Percentiles rank a stretch among this genome's conserved stretches.
phyloP scores from a whole-genome alignment of 2,113 vertebrate genomes.

The Pycnonotus jocosus region DNA sequence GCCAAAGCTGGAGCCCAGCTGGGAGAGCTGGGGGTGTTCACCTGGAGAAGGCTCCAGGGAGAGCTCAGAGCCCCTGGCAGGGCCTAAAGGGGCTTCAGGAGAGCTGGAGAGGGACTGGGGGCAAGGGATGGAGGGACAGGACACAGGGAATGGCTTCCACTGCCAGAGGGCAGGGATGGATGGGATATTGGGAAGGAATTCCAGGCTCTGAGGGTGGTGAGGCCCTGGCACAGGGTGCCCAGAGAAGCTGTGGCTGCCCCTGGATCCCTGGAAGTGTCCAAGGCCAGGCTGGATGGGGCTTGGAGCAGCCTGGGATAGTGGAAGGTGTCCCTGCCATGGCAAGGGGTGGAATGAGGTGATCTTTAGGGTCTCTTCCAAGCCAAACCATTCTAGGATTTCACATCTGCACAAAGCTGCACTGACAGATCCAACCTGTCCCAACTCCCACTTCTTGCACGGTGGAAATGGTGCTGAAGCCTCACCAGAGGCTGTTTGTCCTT shows the following conservation, averaged over 20 bases:
- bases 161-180: background rate
- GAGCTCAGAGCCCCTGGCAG: background rate
- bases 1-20: background rate
- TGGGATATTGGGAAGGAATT: background rate
- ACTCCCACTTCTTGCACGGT: rapidly evolving
- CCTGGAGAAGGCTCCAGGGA: background rate
- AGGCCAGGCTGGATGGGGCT: rapidly evolving
- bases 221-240: background rate
- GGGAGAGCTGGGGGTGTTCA: background rate
- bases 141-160: background rate
- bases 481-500: background rate
- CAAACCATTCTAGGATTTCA: background rate
- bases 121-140: background rate
- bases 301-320: rapidly evolving
- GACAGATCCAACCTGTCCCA: rapidly evolving
- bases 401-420: background rate
- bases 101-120: background rate
- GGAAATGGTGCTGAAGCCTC: background rate
- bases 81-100: background rate
- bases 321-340: background rate
- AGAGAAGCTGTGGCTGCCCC: background rate
- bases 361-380: background rate
- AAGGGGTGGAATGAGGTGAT: background rate
- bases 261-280: background rate
- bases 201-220: rapidly evolving